Base-by-base conservation (phyloP, 2,797 vertebrate species). In the Brachyrhaphis roseni region DNA sequence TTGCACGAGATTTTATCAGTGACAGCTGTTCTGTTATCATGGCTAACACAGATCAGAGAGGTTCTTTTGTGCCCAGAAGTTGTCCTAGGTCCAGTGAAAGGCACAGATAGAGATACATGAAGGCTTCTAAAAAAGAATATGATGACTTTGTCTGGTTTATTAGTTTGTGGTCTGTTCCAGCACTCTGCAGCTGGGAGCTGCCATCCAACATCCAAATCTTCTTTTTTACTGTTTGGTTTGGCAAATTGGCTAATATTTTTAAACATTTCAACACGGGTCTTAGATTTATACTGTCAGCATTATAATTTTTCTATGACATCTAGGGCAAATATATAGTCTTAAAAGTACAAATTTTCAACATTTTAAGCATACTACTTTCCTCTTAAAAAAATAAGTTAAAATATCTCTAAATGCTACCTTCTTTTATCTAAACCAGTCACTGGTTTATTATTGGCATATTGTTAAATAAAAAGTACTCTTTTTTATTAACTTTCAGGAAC, bases 1-100 rank as follows among this genome's bases (percentile, higher is more conserved):
- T 87, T 90, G 91, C 85, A 82, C 91, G 90, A 93, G 90, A 86
- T 93, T 94, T 94, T 86, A 92, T 95, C 90, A 91, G 89, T 93
- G 91, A 89, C 82, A 43, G 68, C 84, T 87, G 90, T 91, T 91
- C 93, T 94, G 92, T 95, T 94, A 92, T 94, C 88, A 75, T 92
- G 91, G 93, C 90, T 82, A 83, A 82, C 75, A 84, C 80, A 92
- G 91, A 89, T 92, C 90, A 80, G 90, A 82, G 88, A 78, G 84
- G 73, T 90, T 92, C 87, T 83, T 88, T 78, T 89, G 76, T 89
- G 86, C 85, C 89, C 91, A 53, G 81, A 87, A 93, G 93, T 92
- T 93, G 91, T 87, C 91, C 89, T 91, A 91, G 87, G 90, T 94
- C 93, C 87, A 91, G 81, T 36, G 28, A 79, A 89, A 80, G n/a